phyloP scores from a whole-genome alignment of 2,797 vertebrate genomes.

The Podarcis lilfordi region DNA sequence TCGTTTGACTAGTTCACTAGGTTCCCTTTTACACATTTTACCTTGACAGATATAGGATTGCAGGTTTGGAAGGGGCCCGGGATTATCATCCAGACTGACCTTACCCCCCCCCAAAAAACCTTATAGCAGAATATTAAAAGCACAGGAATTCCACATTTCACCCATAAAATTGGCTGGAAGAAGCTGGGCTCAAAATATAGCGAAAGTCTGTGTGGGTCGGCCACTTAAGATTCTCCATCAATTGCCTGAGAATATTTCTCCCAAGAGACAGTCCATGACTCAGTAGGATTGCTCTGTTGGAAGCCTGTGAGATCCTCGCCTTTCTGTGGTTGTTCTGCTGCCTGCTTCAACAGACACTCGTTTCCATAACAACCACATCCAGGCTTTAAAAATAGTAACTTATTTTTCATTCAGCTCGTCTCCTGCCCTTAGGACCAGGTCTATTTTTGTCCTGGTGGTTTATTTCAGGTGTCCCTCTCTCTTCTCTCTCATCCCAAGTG shows the following conservation, averaged over 20 bases:
- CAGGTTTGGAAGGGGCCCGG: too few species aligned
- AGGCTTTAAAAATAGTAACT: slow-evolving; percentile 81
- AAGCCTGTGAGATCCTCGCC: background rate
- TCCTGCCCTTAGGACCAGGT: slow-evolving; percentile 70
- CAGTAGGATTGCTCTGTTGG: rapidly evolving
- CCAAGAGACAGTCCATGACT: background rate
- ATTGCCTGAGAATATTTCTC: rapidly evolving
- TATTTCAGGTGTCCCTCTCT: slow-evolving; percentile 47
- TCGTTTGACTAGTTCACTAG: too few species aligned
- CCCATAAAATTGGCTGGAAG: background rate
- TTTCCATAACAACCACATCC: slow-evolving; percentile 80
- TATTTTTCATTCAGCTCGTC: slow-evolving; percentile 76
- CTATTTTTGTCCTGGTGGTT: slow-evolving; percentile 65
- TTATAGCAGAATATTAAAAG: background rate
- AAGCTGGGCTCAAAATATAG: too few species aligned
- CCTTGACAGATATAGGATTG: too few species aligned
- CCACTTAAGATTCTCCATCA: too few species aligned
- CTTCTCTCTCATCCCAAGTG: slow-evolving; percentile 5
- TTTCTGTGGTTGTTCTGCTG: slow-evolving; percentile 47
- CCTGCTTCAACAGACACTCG: slow-evolving; percentile 65
- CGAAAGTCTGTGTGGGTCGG: background rate
- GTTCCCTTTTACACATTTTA: too few species aligned
- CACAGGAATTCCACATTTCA: background rate
- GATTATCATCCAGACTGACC: too few species aligned
- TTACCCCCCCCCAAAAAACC: too few species aligned